A percentile compares a stretch with the other conserved stretches of the same genome.
These are phyloP conservation scores for Sinocyclocheilus anophthalmus DNA, from an alignment of 2,113 vertebrate species.

Conservation along the genomic window DNA sequence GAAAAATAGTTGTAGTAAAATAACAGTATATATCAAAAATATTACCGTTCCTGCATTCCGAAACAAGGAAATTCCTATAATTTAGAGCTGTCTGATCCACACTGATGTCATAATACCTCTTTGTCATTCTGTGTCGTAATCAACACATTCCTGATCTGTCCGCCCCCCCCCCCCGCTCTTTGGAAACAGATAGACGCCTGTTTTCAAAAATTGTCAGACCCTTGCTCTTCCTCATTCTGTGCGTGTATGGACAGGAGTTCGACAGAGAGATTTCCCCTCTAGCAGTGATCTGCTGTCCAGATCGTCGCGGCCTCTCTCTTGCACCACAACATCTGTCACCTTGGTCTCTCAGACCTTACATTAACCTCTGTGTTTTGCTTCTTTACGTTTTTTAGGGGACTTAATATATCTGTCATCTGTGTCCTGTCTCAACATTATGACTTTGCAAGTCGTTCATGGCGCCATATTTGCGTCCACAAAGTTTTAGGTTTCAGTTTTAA, in stretches of 20 bases:
- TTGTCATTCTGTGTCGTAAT: neutral
- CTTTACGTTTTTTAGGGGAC: neutral
- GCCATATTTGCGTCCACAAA: neutral
- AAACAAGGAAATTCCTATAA: neutral
- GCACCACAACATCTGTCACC: neutral
- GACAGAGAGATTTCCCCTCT: constrained; percentile 12
- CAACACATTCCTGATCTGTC: constrained; percentile 19
- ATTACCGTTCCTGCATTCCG: neutral
- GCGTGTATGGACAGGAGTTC: constrained; percentile 50
- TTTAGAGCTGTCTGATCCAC: neutral
- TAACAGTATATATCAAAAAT: neutral
- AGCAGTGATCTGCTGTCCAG: constrained; percentile 18
- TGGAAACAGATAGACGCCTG: neutral
- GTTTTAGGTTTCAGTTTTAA: neutral
- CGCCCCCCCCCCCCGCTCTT: too few species aligned
- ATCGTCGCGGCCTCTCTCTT: constrained; percentile 20
- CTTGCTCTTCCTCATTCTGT: constrained; percentile 14
- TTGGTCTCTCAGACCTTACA: neutral
- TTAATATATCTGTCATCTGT: neutral
- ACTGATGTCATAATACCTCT: neutral
- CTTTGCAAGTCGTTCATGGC: too few species aligned
- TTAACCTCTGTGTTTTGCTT: neutral
- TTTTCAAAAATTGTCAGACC: constrained; percentile 17
- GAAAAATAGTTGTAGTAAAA: too few species aligned
- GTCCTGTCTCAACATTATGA: neutral